phyloP scores from a whole-genome alignment of 2,113 vertebrate genomes.

The Phalacrocorax carbo region DNA sequence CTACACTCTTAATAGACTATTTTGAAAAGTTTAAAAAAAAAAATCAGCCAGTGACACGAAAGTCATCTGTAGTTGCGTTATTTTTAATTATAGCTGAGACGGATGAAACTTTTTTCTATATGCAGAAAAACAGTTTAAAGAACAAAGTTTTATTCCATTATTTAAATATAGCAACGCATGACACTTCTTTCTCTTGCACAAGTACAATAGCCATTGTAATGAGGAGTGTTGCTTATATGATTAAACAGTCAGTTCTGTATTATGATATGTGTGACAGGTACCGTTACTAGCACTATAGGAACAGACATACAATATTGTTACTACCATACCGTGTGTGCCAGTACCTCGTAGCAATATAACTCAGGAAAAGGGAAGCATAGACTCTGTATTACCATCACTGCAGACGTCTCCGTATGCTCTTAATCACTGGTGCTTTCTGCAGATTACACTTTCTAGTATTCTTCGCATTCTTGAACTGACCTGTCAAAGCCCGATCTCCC shows the following conservation, averaged over 20 bases:
- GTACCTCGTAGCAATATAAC: neutral
- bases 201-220: slow-evolving; percentile 23
- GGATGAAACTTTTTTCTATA: neutral
- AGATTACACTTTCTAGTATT: neutral
- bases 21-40: neutral
- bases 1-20: neutral
- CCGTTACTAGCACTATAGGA: neutral
- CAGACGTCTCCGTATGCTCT: neutral
- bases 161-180: neutral
- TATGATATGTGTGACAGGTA: slow-evolving; percentile 48
- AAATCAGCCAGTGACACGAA: neutral
- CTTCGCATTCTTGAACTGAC: neutral
- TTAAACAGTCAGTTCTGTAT: slow-evolving; percentile 22
- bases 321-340: neutral
- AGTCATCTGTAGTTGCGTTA: neutral
- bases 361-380: neutral
- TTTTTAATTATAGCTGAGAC: slow-evolving; percentile 14
- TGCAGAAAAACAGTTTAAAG: neutral
- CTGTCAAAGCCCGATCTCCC: neutral
- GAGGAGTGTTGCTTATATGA: slow-evolving; percentile 11
- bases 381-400: neutral
- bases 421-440: neutral
- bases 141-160: slow-evolving; percentile 11
- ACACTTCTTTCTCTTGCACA: neutral
- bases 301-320: slow-evolving; percentile 27